Base-by-base conservation (phyloP, 2,888 invertebrate species). In the Hypomecis atomaria region DNA sequence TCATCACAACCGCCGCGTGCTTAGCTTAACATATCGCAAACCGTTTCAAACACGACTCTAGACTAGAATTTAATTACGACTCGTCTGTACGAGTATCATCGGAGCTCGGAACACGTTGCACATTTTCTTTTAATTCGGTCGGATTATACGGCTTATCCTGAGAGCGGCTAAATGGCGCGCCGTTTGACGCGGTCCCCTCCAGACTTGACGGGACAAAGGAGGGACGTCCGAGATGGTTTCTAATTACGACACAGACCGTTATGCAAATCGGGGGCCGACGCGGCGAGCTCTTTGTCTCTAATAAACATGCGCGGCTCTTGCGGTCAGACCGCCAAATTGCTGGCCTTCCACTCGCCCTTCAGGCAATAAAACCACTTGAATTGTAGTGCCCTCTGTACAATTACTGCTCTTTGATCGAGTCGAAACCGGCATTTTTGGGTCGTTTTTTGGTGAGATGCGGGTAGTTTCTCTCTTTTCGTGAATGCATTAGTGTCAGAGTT, bases 211-310 rank as follows among this genome's bases (percentile, higher is more conserved):
- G 85, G 81, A 87, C 90, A 90, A 90, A 90, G 91, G 89, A 85
- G 83, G 84, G 83, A 82, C 86, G 85, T 85, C 85, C 86, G 89
- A 91, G 91, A 92, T 88, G 91, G 90, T 90, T 90, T 92, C 91
- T 92, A 92, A 92, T 92, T 92, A 92, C 91, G 88, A 86, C 87
- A 83, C 88, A 84, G 89, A 85, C 83, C 90, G 92, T 90, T 92
- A 92, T 92, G 92, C 91, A 91, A 92, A 92, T 92, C 87, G 88
- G 78, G 87, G 84, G 80, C 76, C 79, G 81, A 77, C 77, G 85
- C 83, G 83, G 83, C 81, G 78, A 79, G 86, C 83, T 84, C 86
- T 85, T 82, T 87, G 89, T 89, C 90, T 92, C 85, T 92, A 92
- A 92, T 92, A 92, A 90, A 92, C 92, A 92, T 85, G 88, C 89